A percentile compares a stretch with the other conserved stretches of the same genome.
Evolutionary conservation across 2,888 invertebrate genomes (phyloP).

Genomic region (Drosophila meridiana): DNA sequence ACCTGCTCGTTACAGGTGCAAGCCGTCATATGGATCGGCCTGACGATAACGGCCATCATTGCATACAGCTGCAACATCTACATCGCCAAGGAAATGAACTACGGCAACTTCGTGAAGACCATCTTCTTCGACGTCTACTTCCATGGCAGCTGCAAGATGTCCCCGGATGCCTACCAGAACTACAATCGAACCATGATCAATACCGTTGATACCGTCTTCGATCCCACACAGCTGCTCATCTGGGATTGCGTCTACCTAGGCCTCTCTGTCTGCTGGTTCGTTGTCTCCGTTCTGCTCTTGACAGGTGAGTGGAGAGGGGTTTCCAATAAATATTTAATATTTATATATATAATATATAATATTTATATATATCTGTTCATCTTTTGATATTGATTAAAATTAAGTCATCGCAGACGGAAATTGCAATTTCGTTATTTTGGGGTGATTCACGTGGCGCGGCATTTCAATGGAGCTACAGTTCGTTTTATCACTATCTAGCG

Average conservation of each 20-base stretch:
- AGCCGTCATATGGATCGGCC: constrained; percentile 83
- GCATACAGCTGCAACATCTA: constrained; percentile 82
- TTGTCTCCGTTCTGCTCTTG: constrained; percentile 79
- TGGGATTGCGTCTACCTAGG: constrained; percentile 83
- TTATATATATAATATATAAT: background rate
- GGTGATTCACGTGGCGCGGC: constrained; percentile 40
- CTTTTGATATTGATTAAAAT: constrained; percentile 1
- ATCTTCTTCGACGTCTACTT: constrained; percentile 84
- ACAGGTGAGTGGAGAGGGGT: constrained; percentile 70
- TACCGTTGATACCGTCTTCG: constrained; percentile 67
- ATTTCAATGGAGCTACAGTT: constrained; percentile 10
- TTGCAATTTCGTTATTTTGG: constrained; percentile 11
- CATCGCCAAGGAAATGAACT: constrained; percentile 57
- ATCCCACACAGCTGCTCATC: constrained; percentile 75
- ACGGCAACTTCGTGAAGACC: constrained; percentile 71
- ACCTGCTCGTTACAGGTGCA: constrained; percentile 75
- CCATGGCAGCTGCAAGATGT: constrained; percentile 74
- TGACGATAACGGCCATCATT: constrained; percentile 83
- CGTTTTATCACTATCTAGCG: constrained; percentile 29
- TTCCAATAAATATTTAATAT: background rate
- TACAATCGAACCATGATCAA: constrained; percentile 57
- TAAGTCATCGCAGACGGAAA: constrained; percentile 10
- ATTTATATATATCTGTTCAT: background rate
- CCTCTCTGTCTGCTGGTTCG: constrained; percentile 81
- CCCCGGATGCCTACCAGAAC: constrained; percentile 49